Conservation (phyloP, 2,888 invertebrate species). For the Stramonita haemastoma region DNA sequence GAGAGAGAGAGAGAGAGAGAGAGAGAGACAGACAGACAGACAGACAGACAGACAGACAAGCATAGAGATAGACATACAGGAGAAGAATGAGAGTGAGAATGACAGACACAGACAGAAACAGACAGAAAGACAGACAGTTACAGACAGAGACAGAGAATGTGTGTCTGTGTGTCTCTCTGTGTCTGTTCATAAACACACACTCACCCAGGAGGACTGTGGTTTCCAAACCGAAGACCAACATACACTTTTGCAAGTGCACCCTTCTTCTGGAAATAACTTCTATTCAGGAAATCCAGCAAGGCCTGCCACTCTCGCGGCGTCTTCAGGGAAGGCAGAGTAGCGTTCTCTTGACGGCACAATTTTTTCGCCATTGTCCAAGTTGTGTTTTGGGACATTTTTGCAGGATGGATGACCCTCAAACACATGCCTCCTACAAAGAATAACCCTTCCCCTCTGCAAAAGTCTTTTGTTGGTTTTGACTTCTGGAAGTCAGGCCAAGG, state of each 20-base stretch:
- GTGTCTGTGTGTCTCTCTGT: background rate
- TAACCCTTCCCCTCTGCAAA: background rate
- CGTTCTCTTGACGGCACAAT: background rate
- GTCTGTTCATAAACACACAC: background rate
- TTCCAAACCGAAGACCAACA: slow-evolving; percentile 5
- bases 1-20: no score
- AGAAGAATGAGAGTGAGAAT: no score
- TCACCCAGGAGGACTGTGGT: background rate
- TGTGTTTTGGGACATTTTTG: background rate
- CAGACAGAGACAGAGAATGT: background rate
- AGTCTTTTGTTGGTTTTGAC: background rate
- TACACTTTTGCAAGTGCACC: background rate
- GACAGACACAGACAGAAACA: no score
- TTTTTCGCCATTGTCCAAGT: background rate
- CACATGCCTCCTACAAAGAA: background rate
- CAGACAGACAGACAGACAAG: no score
- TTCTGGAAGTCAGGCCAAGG: background rate
- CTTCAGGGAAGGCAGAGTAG: background rate
- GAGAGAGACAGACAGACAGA: no score
- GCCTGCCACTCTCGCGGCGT: slow-evolving; percentile 6
- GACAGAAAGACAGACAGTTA: no score
- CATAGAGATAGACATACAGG: no score
- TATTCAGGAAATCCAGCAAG: background rate
- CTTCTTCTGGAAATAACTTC: background rate
- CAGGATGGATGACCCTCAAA: background rate